Conservation (phyloP, 2,888 invertebrate species). For the Drosophila eohydei region DNA sequence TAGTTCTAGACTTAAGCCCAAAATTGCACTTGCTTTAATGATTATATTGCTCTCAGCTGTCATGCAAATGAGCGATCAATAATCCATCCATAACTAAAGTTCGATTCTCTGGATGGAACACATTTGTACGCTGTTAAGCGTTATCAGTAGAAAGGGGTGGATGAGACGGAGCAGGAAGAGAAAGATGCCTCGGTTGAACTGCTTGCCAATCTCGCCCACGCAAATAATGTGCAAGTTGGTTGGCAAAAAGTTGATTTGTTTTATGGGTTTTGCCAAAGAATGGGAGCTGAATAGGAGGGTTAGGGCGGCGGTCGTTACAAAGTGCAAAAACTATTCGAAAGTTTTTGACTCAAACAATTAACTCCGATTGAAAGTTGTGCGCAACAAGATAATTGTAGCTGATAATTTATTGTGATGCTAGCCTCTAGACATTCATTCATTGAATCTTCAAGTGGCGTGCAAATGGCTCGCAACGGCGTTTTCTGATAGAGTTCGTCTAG, state of each 20-base stretch:
- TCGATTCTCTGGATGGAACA: constrained; percentile 3
- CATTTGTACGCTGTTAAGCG: constrained; percentile 36
- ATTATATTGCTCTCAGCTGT: constrained; percentile 11
- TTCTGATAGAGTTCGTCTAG: background rate
- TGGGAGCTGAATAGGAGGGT: background rate
- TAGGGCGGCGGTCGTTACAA: background rate
- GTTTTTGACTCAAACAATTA: constrained; percentile 3
- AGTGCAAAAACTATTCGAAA: constrained; percentile 10
- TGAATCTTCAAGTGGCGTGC: constrained; percentile 14
- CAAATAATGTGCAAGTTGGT: background rate
- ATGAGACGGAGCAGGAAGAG: background rate
- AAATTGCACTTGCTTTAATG: no score
- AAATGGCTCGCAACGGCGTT: constrained; percentile 25
- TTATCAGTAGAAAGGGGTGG: constrained; percentile 11
- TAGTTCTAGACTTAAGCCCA: no score
- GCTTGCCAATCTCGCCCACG: background rate
- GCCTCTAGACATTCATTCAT: constrained; percentile 27
- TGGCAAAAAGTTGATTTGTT: background rate
- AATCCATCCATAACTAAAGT: constrained; percentile 26
- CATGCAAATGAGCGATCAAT: constrained; percentile 39
- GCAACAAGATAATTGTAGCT: constrained; percentile 11
- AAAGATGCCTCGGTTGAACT: no score
- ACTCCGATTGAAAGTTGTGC: constrained; percentile 1
- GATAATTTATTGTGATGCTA: constrained; percentile 50
- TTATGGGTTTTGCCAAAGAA: background rate